Conservation (phyloP, 2,113 vertebrate species). For the Tinamus guttatus region DNA sequence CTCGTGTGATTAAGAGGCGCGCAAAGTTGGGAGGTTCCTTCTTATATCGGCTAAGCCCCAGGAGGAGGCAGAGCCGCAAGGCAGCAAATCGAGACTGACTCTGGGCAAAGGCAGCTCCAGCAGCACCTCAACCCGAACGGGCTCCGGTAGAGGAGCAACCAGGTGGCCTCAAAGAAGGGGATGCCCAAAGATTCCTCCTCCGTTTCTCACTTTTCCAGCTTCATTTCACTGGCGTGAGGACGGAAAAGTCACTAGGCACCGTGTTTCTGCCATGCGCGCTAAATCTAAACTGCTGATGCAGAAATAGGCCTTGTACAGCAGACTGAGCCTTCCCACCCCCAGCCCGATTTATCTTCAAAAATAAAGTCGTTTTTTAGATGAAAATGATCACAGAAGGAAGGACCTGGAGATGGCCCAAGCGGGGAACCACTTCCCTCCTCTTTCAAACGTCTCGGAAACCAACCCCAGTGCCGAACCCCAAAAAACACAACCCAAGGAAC, state of each 20-base stretch:
- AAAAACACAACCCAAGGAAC: not conserved
- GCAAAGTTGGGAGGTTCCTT: not conserved
- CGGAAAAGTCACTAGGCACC: not conserved
- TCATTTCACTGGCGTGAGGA: conserved; percentile 16
- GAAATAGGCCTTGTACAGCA: not conserved
- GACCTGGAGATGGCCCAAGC: not conserved
- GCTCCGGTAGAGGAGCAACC: accelerated
- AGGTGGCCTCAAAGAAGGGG: not conserved
- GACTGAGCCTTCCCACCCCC: not conserved
- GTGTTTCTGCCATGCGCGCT: not conserved
- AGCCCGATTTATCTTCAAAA: not conserved
- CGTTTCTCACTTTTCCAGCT: not conserved
- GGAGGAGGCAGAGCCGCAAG: accelerated
- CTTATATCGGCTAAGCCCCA: not conserved
- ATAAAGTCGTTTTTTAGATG: not conserved
- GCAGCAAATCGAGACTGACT: not conserved
- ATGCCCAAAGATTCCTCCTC: not conserved
- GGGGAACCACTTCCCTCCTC: not conserved
- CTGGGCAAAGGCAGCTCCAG: not conserved
- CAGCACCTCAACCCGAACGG: accelerated
- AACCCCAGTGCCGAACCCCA: not conserved
- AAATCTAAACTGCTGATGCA: not conserved
- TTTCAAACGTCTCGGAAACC: not conserved
- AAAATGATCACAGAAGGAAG: not conserved
- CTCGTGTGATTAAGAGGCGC: not conserved